A percentile compares a stretch with the other conserved stretches of the same genome.
phyloP scores from a whole-genome alignment of 2,113 vertebrate species.

The Ceratotherium simum region DNA sequence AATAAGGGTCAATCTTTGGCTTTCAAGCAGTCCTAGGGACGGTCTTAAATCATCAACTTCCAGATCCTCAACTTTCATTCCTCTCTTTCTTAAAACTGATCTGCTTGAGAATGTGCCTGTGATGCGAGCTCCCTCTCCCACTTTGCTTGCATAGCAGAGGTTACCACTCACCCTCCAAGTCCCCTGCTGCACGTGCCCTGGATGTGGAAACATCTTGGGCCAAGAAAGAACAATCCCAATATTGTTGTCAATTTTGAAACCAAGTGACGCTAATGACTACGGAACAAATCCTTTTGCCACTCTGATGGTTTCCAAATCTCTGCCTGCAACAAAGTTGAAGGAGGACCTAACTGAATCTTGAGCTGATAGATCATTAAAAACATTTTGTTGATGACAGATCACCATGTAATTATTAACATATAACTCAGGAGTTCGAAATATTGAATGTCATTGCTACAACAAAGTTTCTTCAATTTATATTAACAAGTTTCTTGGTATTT shows the following conservation, averaged over 20 bases:
- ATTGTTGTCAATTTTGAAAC: too few relatives aligned
- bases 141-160: background rate
- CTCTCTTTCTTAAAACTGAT: background rate
- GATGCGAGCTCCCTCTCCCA: too few relatives aligned
- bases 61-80: background rate
- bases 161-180: fast-evolving
- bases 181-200: fast-evolving
- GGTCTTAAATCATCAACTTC: background rate
- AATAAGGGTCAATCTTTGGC: too few relatives aligned
- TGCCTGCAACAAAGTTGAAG: background rate
- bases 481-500: background rate
- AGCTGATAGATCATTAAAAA: background rate
- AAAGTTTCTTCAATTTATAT: background rate
- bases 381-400: background rate
- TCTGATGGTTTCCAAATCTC: background rate
- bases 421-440: background rate
- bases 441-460: fast-evolving
- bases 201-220: fast-evolving
- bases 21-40: fast-evolving
- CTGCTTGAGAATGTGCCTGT: background rate
- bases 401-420: fast-evolving
- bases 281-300: too few relatives aligned
- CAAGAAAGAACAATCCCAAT: fast-evolving
- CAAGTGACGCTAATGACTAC: fast-evolving
- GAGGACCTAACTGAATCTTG: background rate